Percentiles rank a stretch among this genome's conserved stretches.
Evolutionary conservation across 2,797 vertebrate species (phyloP).

Genomic region (Lagodon rhomboides): DNA sequence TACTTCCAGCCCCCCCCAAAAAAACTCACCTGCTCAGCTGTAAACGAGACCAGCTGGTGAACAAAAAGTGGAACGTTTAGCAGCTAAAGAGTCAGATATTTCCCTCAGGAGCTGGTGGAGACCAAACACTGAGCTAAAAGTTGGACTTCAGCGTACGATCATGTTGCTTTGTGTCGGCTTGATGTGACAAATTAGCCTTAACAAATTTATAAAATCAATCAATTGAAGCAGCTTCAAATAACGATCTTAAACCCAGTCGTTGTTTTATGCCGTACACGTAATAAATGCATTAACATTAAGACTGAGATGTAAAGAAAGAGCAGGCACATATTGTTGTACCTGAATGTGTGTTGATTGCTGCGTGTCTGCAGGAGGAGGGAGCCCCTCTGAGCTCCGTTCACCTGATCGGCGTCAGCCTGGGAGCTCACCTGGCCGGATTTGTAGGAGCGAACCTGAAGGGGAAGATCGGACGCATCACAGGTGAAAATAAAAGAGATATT

Average conservation of each 20-base stretch:
- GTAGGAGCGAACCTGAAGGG: slow-evolving; percentile 92
- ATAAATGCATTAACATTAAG: background rate
- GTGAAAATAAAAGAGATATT: too few species aligned
- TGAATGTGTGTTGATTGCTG: background rate
- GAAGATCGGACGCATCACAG: slow-evolving; percentile 94
- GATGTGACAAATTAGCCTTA: too few species aligned
- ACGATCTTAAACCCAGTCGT: too few species aligned
- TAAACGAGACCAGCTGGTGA: too few species aligned
- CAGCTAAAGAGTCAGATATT: background rate
- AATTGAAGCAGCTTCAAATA: background rate
- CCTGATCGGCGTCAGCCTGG: slow-evolving; percentile 95
- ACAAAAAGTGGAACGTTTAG: background rate
- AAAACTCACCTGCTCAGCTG: background rate
- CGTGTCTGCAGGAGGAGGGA: slow-evolving; percentile 85
- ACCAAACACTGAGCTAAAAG: background rate
- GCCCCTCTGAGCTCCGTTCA: slow-evolving; percentile 89
- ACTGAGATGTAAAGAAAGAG: background rate
- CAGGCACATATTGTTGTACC: background rate
- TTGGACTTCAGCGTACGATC: too few species aligned
- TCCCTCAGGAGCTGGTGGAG: background rate
- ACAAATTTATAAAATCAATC: too few species aligned
- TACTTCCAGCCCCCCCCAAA: background rate
- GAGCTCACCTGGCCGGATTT: slow-evolving; percentile 95
- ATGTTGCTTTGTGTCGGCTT: too few species aligned
- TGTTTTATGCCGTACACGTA: too few species aligned